Percentiles rank a stretch among this genome's conserved stretches.
Conservation (phyloP, 2,797 vertebrate species). For the Paramormyrops hopkinsi region DNA sequence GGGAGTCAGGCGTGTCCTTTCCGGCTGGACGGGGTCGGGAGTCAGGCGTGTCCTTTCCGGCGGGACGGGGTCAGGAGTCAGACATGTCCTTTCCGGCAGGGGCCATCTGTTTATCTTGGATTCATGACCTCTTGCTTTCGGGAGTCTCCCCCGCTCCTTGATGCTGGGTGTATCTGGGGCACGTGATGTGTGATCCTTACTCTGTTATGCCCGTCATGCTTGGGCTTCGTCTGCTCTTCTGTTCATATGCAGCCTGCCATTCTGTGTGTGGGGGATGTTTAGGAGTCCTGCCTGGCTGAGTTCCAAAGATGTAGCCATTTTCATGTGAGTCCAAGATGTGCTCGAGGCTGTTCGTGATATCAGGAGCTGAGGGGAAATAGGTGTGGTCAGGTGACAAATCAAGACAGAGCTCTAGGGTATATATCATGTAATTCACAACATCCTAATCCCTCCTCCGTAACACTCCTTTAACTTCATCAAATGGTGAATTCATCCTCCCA, state of each 20-base stretch:
- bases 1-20: no score
- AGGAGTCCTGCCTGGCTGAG: background rate
- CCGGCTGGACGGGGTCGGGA: background rate
- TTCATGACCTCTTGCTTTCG: background rate
- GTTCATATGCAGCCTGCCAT: background rate
- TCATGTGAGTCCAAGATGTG: background rate
- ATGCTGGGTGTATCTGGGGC: background rate
- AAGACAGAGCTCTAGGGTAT: conserved; percentile 23
- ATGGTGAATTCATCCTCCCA: conserved; percentile 14
- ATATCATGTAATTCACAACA: conserved; percentile 23
- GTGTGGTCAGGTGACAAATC: conserved; percentile 21
- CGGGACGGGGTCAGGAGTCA: background rate
- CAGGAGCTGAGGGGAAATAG: background rate
- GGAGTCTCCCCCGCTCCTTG: background rate
- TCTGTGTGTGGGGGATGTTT: background rate
- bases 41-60: background rate
- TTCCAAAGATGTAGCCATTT: background rate
- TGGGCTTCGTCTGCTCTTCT: background rate
- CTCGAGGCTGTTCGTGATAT: background rate
- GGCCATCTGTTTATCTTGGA: background rate
- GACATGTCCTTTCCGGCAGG: background rate
- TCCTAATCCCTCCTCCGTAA: conserved; percentile 7
- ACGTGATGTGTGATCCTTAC: background rate
- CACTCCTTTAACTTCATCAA: conserved; percentile 5
- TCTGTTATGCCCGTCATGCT: background rate